phyloP scores from a whole-genome alignment of 2,797 vertebrate species.

The Xerus rutilus region DNA sequence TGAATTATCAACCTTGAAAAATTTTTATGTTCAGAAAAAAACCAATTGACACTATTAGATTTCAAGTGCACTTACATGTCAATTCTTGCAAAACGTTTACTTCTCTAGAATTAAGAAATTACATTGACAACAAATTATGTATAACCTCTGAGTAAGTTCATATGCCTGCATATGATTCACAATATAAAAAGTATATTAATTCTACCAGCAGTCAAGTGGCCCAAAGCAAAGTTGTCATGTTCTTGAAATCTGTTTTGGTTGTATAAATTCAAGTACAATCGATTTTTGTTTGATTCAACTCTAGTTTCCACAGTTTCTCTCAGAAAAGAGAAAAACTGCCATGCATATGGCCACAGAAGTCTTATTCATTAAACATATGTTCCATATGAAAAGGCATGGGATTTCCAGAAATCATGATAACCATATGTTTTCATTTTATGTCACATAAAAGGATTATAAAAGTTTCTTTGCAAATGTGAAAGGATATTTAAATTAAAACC shows the following conservation, averaged over 20 bases:
- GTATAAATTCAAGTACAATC: background rate
- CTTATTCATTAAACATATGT: conserved; percentile 69
- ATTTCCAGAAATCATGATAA: conserved; percentile 74
- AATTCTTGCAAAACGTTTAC: background rate
- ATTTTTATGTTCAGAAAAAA: background rate
- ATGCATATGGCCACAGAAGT: conserved; percentile 41
- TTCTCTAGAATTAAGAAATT: background rate
- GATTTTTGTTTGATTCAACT: background rate
- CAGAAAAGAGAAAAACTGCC: conserved; percentile 35
- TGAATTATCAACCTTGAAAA: background rate
- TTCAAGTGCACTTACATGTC: background rate
- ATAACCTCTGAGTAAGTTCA: background rate
- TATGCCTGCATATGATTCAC: background rate
- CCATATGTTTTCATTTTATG: conserved; percentile 75
- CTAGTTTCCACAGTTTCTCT: background rate
- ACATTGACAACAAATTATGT: background rate
- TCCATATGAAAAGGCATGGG: conserved; percentile 60
- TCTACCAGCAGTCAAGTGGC: background rate
- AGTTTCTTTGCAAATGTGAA: conserved; percentile 59
- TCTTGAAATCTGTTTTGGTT: conserved; percentile 42
- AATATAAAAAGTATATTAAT: background rate
- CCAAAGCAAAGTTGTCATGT: background rate
- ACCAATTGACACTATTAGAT: background rate
- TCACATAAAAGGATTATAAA: conserved; percentile 45
- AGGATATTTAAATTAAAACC: conserved; percentile 73